Evolutionary conservation across 53 echinoderm and acorn worm species (phyloP).

Genomic region (Stichopus horrens): DNA sequence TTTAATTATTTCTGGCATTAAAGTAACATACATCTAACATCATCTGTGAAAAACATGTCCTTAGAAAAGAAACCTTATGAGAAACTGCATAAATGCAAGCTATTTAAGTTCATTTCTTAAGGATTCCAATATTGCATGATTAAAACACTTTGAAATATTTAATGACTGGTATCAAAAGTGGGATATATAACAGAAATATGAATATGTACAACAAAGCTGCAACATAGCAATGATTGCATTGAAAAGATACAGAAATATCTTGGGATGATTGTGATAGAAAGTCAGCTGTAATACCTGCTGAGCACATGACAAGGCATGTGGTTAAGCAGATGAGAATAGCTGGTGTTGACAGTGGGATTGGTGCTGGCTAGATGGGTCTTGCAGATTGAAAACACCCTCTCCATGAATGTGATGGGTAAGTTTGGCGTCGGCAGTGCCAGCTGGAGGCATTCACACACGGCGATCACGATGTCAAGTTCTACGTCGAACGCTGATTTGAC

Average conservation of each 20-base stretch:
- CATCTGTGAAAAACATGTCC: too few relatives aligned
- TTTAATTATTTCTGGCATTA: too few relatives aligned
- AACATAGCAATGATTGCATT: too few relatives aligned
- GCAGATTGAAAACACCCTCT: slow-evolving; percentile 74
- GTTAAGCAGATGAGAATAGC: slow-evolving; percentile 71
- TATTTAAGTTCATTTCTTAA: too few relatives aligned
- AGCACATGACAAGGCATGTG: slow-evolving; percentile 80
- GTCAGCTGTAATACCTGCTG: slow-evolving; percentile 61
- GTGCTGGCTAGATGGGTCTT: slow-evolving; percentile 66
- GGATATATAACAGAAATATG: neutral
- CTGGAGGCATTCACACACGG: slow-evolving; percentile 65
- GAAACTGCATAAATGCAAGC: too few relatives aligned
- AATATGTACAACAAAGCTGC: too few relatives aligned
- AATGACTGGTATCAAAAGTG: neutral
- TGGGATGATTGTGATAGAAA: too few relatives aligned
- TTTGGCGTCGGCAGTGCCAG: slow-evolving; percentile 51
- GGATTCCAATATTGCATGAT: neutral
- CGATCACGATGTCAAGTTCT: slow-evolving; percentile 64
- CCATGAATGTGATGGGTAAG: slow-evolving; percentile 2
- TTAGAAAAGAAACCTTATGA: too few relatives aligned
- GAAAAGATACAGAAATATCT: too few relatives aligned
- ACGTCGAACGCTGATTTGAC: slow-evolving; percentile 55
- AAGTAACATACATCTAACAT: too few relatives aligned
- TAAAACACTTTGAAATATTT: neutral
- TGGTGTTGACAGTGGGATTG: slow-evolving; percentile 51